These are phyloP conservation scores for Silurus aristotelis DNA, from an alignment of 2,797 vertebrate species.

Conservation along the genomic window DNA sequence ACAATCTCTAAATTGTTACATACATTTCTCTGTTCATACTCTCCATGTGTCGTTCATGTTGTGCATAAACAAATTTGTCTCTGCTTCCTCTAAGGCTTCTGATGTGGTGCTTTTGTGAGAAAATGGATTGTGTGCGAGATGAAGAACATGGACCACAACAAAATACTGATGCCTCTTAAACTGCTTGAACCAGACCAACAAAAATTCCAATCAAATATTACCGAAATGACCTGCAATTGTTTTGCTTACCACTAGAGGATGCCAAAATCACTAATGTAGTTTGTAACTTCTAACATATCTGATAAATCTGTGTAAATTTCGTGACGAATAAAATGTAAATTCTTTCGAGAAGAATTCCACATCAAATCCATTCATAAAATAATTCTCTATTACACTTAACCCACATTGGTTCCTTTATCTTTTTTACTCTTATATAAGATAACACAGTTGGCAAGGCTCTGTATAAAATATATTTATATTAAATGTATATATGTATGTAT, in stretches of 20 bases:
- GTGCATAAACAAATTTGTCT: not conserved
- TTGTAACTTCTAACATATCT: not conserved
- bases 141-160: constrained; percentile 23
- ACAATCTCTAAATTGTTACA: too few relatives aligned
- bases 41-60: too few relatives aligned
- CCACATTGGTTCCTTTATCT: not conserved
- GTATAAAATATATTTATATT: too few relatives aligned
- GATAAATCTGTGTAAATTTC: not conserved
- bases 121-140: constrained; percentile 9
- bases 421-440: not conserved
- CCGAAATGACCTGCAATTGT: not conserved
- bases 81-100: constrained; percentile 38
- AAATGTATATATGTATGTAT: too few relatives aligned
- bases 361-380: not conserved
- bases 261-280: constrained; percentile 31
- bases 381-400: not conserved
- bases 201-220: constrained; percentile 1
- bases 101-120: constrained; percentile 32
- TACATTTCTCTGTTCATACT: too few relatives aligned
- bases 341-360: not conserved
- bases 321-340: not conserved
- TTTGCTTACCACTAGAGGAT: constrained; percentile 62
- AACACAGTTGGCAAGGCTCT: too few relatives aligned
- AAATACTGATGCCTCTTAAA: constrained; percentile 40
- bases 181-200: not conserved